Conservation (phyloP, 2,888 invertebrate genomes). For the Stomorhina lunata region DNA sequence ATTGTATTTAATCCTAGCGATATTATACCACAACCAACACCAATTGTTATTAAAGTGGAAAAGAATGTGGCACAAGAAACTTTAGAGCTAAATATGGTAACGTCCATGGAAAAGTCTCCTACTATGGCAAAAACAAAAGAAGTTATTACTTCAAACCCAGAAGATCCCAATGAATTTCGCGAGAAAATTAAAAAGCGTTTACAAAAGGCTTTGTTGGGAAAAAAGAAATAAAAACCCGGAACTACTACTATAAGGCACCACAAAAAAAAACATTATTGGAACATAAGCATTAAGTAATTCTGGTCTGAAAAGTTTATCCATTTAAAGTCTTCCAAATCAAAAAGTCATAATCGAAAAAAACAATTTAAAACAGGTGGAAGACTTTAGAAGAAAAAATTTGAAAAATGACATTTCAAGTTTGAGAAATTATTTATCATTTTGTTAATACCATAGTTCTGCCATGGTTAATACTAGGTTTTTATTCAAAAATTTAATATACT, state of each 20-base stretch:
- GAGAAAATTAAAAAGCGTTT: conserved; percentile 78
- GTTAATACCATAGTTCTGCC: too few relatives aligned
- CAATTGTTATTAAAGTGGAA: conserved; percentile 41
- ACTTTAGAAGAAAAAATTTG: too few relatives aligned
- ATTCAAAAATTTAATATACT: too few relatives aligned
- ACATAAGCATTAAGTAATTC: too few relatives aligned
- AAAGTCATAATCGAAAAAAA: too few relatives aligned
- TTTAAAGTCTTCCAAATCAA: too few relatives aligned
- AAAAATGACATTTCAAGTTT: too few relatives aligned
- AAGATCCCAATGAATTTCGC: conserved; percentile 75
- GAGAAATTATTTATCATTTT: too few relatives aligned
- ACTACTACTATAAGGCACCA: not conserved
- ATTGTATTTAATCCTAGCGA: conserved; percentile 44
- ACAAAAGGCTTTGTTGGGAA: conserved; percentile 76
- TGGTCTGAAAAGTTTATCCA: too few relatives aligned
- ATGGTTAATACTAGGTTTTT: too few relatives aligned
- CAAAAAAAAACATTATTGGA: too few relatives aligned
- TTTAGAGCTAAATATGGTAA: conserved; percentile 24
- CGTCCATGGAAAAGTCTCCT: not conserved
- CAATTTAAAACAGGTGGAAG: too few relatives aligned
- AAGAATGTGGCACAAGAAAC: conserved; percentile 17
- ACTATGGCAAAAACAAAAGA: conserved; percentile 31
- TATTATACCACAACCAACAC: conserved; percentile 4
- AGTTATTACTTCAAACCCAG: conserved; percentile 25
- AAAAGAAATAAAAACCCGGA: conserved; percentile 72